phyloP scores from a whole-genome alignment of 92 coral and sea anemone genomes.

The Bergia sp. region DNA sequence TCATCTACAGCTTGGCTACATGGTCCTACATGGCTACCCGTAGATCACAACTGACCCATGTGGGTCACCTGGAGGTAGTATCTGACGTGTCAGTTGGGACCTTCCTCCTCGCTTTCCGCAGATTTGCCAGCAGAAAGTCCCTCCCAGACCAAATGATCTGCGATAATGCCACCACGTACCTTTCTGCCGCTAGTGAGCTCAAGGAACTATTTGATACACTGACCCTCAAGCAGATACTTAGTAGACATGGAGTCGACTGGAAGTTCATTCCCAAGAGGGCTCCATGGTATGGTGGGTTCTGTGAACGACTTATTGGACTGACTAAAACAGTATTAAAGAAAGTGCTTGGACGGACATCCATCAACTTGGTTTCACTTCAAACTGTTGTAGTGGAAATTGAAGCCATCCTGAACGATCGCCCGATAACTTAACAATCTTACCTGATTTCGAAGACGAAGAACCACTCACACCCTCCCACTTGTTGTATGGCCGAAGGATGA shows the following conservation, averaged over 20 bases:
- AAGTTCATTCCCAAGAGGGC: conserved; percentile 70
- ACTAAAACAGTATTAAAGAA: conserved; percentile 63
- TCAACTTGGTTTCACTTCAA: conserved; percentile 51
- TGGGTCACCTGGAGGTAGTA: conserved; percentile 61
- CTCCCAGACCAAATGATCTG: conserved; percentile 63
- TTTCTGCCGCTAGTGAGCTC: conserved; percentile 54
- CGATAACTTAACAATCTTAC: conserved; percentile 50
- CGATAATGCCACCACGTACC: conserved; percentile 65
- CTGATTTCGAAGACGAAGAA: conserved; percentile 61
- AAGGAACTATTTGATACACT: conserved; percentile 25
- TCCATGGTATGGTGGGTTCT: conserved; percentile 72
- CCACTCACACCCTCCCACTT: conserved; percentile 65
- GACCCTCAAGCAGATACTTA: conserved; percentile 46
- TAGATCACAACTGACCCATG: conserved; percentile 43
- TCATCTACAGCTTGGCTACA: conserved; percentile 44
- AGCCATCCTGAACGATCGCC: conserved; percentile 55
- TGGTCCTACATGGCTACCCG: conserved; percentile 55
- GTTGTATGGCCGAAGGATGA: conserved; percentile 53
- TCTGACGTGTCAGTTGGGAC: conserved; percentile 54
- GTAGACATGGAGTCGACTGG: conserved; percentile 63
- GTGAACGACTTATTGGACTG: conserved; percentile 72
- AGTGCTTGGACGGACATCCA: conserved; percentile 53
- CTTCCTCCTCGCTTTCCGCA: conserved; percentile 60
- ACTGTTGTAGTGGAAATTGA: conserved; percentile 60
- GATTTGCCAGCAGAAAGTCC: conserved; percentile 61